Evolutionary conservation across 2,797 vertebrate species (phyloP).

Genomic region (Simalia tracyae): DNA sequence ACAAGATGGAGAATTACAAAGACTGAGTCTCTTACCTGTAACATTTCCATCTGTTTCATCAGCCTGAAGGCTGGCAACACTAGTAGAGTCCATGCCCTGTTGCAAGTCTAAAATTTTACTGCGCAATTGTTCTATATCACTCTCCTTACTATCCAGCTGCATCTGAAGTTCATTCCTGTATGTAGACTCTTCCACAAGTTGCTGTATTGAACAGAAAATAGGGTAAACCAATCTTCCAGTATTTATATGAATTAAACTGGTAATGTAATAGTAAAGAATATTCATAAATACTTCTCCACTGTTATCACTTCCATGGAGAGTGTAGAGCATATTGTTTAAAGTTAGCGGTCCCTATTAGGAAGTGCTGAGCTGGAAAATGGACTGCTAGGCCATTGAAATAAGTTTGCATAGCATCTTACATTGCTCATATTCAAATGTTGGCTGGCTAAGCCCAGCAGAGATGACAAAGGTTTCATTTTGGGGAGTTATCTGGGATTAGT

Average conservation of each 20-base stretch:
- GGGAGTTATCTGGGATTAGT: background rate
- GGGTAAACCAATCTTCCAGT: background rate
- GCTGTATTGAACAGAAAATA: slow-evolving; percentile 74
- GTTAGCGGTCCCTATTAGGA: background rate
- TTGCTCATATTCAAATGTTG: background rate
- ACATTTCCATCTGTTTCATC: slow-evolving; percentile 92
- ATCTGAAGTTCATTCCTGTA: slow-evolving; percentile 95
- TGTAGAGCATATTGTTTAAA: background rate
- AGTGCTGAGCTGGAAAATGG: background rate
- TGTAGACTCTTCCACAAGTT: slow-evolving; percentile 90
- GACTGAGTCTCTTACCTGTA: slow-evolving; percentile 79
- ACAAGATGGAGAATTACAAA: slow-evolving; percentile 12
- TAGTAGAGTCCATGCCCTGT: slow-evolving; percentile 91
- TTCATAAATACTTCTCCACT: background rate
- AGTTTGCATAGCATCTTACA: background rate
- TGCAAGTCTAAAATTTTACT: slow-evolving; percentile 92
- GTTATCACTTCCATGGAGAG: background rate
- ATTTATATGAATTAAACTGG: slow-evolving; percentile 1
- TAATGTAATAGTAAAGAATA: background rate
- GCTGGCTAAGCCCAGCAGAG: background rate
- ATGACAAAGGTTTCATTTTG: background rate
- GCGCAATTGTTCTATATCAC: slow-evolving; percentile 93
- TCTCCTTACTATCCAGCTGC: slow-evolving; percentile 98
- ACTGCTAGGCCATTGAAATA: background rate
- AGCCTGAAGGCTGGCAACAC: slow-evolving; percentile 88